These are phyloP conservation scores for Dermolepida albohirtum DNA, from an alignment of 2,888 invertebrate genomes.

Conservation along the genomic window DNA sequence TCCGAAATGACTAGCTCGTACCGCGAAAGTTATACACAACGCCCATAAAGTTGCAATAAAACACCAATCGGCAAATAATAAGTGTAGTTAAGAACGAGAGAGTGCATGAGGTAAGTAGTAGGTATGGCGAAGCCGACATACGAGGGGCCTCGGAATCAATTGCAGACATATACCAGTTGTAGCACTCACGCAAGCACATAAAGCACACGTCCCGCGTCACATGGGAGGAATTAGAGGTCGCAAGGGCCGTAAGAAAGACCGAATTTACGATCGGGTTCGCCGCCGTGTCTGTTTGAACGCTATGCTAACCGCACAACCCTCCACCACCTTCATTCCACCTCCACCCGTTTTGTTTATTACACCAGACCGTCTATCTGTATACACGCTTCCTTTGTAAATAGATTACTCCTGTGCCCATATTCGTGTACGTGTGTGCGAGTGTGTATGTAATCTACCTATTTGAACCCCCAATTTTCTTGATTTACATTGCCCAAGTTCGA, in stretches of 20 bases:
- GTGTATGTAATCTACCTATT: conserved; percentile 35
- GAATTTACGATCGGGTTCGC: conserved; percentile 63
- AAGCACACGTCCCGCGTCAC: conserved; percentile 65
- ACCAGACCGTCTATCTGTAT: conserved; percentile 28
- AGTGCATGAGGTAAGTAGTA: not conserved
- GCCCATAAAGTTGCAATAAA: conserved; percentile 19
- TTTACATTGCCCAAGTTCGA: conserved; percentile 34
- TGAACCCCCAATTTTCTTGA: conserved; percentile 38
- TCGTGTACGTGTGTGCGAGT: not conserved
- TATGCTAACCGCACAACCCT: conserved; percentile 55
- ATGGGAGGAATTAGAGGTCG: conserved; percentile 65
- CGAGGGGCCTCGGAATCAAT: conserved; percentile 60
- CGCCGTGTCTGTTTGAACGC: conserved; percentile 61
- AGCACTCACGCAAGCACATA: conserved; percentile 64
- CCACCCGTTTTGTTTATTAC: conserved; percentile 42
- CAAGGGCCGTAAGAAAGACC: conserved; percentile 62
- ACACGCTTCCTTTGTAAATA: conserved; percentile 42
- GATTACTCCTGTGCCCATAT: conserved; percentile 36
- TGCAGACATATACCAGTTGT: conserved; percentile 56
- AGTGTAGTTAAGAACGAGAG: conserved; percentile 45
- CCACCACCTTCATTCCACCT: conserved; percentile 48
- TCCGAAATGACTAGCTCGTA: not conserved
- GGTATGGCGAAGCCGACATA: not conserved
- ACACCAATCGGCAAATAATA: conserved; percentile 48
- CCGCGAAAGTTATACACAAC: not conserved